These are phyloP conservation scores for Goniozus legneri DNA, from an alignment of 1,140 invertebrate genomes.

Conservation along the genomic window DNA sequence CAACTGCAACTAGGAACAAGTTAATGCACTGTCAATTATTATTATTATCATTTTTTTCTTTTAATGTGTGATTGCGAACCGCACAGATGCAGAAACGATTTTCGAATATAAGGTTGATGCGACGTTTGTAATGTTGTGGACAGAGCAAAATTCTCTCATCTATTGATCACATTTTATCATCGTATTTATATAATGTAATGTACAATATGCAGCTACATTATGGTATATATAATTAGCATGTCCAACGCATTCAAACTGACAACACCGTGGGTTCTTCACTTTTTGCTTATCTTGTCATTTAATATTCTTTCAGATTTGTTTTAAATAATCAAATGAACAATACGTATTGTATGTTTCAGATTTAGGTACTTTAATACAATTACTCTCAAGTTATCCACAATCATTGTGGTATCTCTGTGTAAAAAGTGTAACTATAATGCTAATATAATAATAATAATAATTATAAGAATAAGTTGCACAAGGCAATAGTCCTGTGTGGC, in stretches of 20 bases:
- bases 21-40: conserved; percentile 27
- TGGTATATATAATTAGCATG: conserved; percentile 46
- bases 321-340: conserved; percentile 22
- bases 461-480: conserved; percentile 45
- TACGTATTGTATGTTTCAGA: conserved; percentile 34
- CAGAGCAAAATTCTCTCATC: conserved; percentile 39
- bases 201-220: conserved; percentile 51
- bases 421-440: conserved; percentile 51
- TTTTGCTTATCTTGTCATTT: conserved; percentile 13
- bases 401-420: conserved; percentile 42
- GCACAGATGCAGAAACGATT: background rate
- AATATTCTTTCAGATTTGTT: conserved; percentile 18
- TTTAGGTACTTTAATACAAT: conserved; percentile 44
- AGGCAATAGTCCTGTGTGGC: conserved; percentile 47
- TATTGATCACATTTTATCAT: conserved; percentile 45
- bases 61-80: too few species aligned
- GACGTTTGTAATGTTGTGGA: conserved; percentile 36
- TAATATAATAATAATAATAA: conserved; percentile 38
- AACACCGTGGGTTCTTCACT: conserved; percentile 31
- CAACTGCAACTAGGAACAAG: conserved; percentile 28
- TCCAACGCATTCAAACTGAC: conserved; percentile 45
- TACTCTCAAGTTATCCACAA: conserved; percentile 41
- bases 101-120: conserved; percentile 19
- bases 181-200: conserved; percentile 49
- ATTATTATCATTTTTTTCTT: conserved; percentile 18